Evolutionary conservation across 1,140 invertebrate genomes (phyloP), one percentile per base, ranked within the genome.

Genomic region (Ceratina calcarata): DNA sequence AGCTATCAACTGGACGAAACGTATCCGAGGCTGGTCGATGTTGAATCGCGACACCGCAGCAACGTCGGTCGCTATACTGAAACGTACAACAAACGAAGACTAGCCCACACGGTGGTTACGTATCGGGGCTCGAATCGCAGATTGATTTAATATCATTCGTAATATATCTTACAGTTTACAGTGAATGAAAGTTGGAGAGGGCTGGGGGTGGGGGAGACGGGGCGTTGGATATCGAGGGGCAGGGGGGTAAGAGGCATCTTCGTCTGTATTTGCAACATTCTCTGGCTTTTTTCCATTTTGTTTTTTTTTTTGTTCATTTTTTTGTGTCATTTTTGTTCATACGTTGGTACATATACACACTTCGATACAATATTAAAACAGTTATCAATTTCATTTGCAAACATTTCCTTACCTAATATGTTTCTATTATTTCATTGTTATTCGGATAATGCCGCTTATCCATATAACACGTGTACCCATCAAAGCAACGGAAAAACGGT

Each of bases 381-480:
- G 69, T 85, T 85, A 82, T 84, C 85, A 79, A 84, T 79, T 82
- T 86, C 80, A 70, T 73, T 87, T 71, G 81, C 81, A 78, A 81
- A 75, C 78, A 62, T 83, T 77, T 84, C 70, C 89, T 90, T 91
- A 91, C 74, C 87, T 91, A 91, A 81, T 91, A 90, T 91, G 89
- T 90, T 91, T 91, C 90, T 91, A 91, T 91, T 90, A 91, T 91
- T 91, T 91, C 90, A 91, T 87, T 79, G 86, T 91, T 90, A 89
- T 84, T 88, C 49, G 84, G 89, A 90, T 85, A 89, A 86, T 77
- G 76, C 65, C 77, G 80, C 60, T 83, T 87, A 89, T 89, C 88
- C 87, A 84, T 82, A 89, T 88, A 89, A 90, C 86, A 80, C 49
- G 76, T 77, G 58, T 86, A 86, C 73, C 58, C 62, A 49, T 79